phyloP scores from a whole-genome alignment of 1,140 invertebrate species.

The Calosoma granatense region DNA sequence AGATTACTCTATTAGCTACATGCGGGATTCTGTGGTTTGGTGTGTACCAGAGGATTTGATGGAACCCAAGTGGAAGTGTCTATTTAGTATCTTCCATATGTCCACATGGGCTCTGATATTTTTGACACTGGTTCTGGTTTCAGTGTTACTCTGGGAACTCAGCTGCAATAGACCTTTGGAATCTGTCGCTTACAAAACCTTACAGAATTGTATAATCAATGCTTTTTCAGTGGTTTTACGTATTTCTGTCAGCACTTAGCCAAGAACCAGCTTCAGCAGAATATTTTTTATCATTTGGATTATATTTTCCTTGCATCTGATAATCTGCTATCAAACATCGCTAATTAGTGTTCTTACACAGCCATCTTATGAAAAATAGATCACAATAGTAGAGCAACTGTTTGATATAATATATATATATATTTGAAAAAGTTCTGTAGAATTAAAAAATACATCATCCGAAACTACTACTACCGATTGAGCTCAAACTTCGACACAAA shows the following conservation, averaged over 20 bases:
- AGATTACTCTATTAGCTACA: constrained; percentile 14
- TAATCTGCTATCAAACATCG: constrained; percentile 15
- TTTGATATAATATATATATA: constrained; percentile 10
- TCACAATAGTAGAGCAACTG: constrained; percentile 18
- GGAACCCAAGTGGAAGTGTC: background rate
- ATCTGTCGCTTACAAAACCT: constrained; percentile 11
- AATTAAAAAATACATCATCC: no score
- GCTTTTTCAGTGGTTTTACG: constrained; percentile 13
- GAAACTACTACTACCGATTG: no score
- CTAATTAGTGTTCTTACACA: constrained; percentile 18
- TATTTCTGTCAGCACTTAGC: constrained; percentile 14
- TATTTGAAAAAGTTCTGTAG: no score
- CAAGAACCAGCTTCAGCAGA: constrained; percentile 10
- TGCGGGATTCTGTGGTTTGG: constrained; percentile 16
- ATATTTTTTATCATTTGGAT: constrained; percentile 20
- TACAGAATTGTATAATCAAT: constrained; percentile 12
- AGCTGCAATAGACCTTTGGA: background rate
- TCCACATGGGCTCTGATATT: constrained; percentile 10
- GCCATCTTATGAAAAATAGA: constrained; percentile 15
- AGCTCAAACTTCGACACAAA: no score
- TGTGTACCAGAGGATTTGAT: constrained; percentile 16
- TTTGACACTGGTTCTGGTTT: constrained; percentile 10
- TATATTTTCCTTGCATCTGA: constrained; percentile 15
- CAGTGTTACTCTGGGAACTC: constrained; percentile 11
- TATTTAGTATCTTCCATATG: background rate